Conservation (phyloP, 2,888 invertebrate genomes). For the Pyralis farinalis region DNA sequence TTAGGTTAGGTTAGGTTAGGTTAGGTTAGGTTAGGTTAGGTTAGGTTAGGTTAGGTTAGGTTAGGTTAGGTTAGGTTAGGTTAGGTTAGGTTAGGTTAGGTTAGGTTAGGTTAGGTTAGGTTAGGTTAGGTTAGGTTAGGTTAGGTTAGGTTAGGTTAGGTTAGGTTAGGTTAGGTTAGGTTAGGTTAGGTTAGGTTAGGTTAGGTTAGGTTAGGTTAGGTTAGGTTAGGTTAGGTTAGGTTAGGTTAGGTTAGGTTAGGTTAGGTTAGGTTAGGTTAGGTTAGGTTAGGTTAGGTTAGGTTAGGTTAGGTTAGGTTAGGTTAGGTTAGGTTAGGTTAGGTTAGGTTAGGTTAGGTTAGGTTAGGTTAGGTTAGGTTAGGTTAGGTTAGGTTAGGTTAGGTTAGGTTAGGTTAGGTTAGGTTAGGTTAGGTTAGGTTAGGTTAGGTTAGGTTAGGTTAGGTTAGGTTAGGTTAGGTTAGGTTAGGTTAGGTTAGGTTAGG, state of each 20-base stretch:
- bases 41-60: slow-evolving; percentile 11
- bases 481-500: slow-evolving; percentile 19
- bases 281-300: slow-evolving; percentile 20
- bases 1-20: slow-evolving; percentile 12
- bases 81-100: slow-evolving; percentile 12
- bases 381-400: slow-evolving; percentile 23
- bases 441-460: slow-evolving; percentile 17
- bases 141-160: slow-evolving; percentile 12
- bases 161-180: slow-evolving; percentile 12
- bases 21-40: slow-evolving; percentile 11
- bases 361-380: slow-evolving; percentile 23
- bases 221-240: slow-evolving; percentile 8
- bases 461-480: slow-evolving; percentile 21
- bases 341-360: slow-evolving; percentile 27
- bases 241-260: slow-evolving; percentile 18
- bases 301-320: slow-evolving; percentile 30
- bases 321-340: slow-evolving; percentile 31
- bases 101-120: slow-evolving; percentile 13
- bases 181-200: slow-evolving; percentile 9
- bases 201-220: slow-evolving; percentile 8
- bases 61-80: slow-evolving; percentile 10
- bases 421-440: slow-evolving; percentile 17
- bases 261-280: slow-evolving; percentile 18
- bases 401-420: slow-evolving; percentile 18
- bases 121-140: slow-evolving; percentile 12